Evolutionary conservation across 2,888 invertebrate genomes (phyloP).

Genomic region (Eupithecia subfuscata): DNA sequence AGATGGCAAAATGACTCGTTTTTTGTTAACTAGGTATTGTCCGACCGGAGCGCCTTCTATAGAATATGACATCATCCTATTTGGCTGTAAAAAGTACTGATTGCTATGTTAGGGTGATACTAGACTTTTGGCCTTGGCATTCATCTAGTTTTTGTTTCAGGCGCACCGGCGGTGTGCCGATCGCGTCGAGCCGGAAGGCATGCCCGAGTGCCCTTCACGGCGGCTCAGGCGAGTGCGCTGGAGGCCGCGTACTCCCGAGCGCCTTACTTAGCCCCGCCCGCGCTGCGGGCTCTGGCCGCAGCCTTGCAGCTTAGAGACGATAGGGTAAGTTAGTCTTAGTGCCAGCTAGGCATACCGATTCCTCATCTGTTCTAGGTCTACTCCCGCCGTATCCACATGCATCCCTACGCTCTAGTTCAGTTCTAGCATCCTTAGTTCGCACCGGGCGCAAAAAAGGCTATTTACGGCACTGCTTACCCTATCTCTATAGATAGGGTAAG

Average conservation of each 20-base stretch:
- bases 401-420: no score
- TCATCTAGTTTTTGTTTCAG: constrained; percentile 52
- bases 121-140: constrained; percentile 18
- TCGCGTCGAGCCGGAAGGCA: constrained; percentile 85
- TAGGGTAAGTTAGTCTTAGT: constrained; percentile 73
- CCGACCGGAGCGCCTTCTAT: background rate
- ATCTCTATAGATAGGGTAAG: background rate
- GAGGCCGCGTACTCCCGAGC: constrained; percentile 87
- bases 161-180: constrained; percentile 68
- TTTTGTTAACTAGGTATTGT: background rate
- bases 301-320: constrained; percentile 87
- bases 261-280: constrained; percentile 88
- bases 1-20: background rate
- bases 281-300: constrained; percentile 86
- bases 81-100: background rate
- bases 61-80: background rate
- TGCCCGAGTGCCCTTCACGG: constrained; percentile 90
- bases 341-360: background rate
- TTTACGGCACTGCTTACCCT: no score
- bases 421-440: no score
- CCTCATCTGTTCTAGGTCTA: background rate
- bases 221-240: constrained; percentile 86
- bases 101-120: background rate
- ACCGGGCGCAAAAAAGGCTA: no score
- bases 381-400: no score